phyloP scores from a whole-genome alignment of 2,113 vertebrate genomes.

The Orthochromis malagaraziensis region DNA sequence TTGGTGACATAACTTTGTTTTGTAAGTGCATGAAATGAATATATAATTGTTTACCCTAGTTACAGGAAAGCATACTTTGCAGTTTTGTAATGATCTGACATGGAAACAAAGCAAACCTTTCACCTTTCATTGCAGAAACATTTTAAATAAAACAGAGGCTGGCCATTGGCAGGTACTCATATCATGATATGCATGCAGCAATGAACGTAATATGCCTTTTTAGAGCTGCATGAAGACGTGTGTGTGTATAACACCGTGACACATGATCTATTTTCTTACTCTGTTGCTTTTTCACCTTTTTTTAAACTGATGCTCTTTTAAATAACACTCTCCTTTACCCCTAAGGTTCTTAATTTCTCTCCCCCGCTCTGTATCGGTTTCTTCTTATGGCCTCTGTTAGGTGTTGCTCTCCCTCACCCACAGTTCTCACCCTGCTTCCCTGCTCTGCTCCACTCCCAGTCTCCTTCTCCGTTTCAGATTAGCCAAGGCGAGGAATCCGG shows the following conservation, averaged over 20 bases:
- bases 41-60: background rate
- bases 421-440: slow-evolving; percentile 42
- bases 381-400: background rate
- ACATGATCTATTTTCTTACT: background rate
- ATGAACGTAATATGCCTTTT: background rate
- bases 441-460: slow-evolving; percentile 52
- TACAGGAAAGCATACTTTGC: background rate
- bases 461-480: slow-evolving; percentile 71
- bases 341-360: background rate
- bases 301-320: background rate
- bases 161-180: background rate
- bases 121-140: background rate
- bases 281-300: background rate
- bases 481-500: slow-evolving; percentile 71
- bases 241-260: background rate
- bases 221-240: background rate
- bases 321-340: background rate
- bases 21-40: background rate
- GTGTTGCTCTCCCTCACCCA: slow-evolving; percentile 1
- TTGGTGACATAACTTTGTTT: background rate
- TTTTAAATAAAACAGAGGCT: background rate
- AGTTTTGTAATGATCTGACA: background rate
- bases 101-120: background rate
- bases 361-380: background rate
- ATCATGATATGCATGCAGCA: background rate